phyloP scores from a whole-genome alignment of 1,140 invertebrate genomes.

The Drosophila busckii region DNA sequence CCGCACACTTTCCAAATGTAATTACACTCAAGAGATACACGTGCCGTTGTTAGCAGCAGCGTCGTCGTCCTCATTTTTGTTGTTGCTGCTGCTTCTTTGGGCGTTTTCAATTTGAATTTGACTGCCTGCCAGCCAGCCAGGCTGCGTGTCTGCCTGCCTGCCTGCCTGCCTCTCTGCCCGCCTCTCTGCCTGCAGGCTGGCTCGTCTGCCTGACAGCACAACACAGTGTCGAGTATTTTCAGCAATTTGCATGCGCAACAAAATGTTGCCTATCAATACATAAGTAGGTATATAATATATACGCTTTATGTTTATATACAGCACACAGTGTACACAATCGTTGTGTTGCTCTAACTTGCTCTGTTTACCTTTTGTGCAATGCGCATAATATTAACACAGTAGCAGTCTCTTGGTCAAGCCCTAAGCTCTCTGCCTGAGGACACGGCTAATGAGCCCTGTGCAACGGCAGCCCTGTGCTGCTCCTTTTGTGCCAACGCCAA shows the following conservation, averaged over 20 bases:
- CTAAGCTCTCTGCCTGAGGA: no score
- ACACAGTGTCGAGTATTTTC: conserved; percentile 20
- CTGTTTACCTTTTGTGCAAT: no score
- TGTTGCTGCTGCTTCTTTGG: conserved; percentile 20
- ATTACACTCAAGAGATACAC: conserved; percentile 74
- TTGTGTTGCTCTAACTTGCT: no score
- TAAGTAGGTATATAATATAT: not conserved
- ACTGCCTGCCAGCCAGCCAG: conserved; percentile 19
- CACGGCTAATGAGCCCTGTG: no score
- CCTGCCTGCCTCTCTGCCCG: not conserved
- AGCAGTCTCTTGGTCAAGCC: no score
- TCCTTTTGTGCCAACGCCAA: no score
- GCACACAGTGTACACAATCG: no score
- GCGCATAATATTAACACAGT: no score
- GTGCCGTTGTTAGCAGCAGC: conserved; percentile 48
- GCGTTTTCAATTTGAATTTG: conserved; percentile 66
- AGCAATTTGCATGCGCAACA: conserved; percentile 37
- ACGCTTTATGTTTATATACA: conserved; percentile 5
- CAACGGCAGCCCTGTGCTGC: no score
- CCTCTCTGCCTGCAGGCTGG: not conserved
- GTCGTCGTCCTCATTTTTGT: conserved; percentile 6
- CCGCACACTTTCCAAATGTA: conserved; percentile 65
- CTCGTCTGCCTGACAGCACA: conserved; percentile 23
- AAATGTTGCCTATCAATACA: conserved; percentile 40
- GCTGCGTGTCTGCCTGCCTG: not conserved